These are phyloP conservation scores for Rhabdomys dilectus DNA, from an alignment of 2,113 vertebrate genomes.

Conservation along the genomic window DNA sequence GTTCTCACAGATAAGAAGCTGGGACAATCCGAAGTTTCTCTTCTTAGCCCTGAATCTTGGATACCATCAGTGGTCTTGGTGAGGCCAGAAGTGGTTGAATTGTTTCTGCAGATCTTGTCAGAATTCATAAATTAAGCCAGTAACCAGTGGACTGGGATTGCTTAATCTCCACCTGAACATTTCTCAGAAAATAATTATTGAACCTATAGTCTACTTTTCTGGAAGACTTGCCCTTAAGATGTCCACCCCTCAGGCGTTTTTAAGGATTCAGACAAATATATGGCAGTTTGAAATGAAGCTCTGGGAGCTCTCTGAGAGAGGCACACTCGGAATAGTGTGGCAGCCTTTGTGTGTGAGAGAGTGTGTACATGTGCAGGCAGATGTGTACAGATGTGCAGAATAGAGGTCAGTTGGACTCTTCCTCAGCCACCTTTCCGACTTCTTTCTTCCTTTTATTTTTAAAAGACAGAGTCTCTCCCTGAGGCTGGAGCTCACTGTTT, in stretches of 20 bases:
- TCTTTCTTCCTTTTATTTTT: background rate
- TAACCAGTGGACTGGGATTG: background rate
- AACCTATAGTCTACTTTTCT: background rate
- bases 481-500: background rate
- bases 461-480: background rate
- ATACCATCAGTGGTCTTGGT: background rate
- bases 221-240: background rate
- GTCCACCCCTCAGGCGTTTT: background rate
- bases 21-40: background rate
- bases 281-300: background rate
- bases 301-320: background rate
- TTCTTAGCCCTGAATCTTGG: background rate
- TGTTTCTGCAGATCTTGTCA: conserved; percentile 33
- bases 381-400: too few relatives aligned
- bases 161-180: background rate
- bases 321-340: background rate
- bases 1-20: background rate
- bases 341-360: background rate
- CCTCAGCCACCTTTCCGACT: too few relatives aligned
- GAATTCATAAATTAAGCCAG: conserved; percentile 45
- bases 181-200: conserved; percentile 35
- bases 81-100: background rate
- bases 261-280: conserved; percentile 30
- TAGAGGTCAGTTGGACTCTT: background rate
- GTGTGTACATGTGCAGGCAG: background rate